Base-by-base conservation (phyloP, 2,113 vertebrate species). In the Passerina amoena region DNA sequence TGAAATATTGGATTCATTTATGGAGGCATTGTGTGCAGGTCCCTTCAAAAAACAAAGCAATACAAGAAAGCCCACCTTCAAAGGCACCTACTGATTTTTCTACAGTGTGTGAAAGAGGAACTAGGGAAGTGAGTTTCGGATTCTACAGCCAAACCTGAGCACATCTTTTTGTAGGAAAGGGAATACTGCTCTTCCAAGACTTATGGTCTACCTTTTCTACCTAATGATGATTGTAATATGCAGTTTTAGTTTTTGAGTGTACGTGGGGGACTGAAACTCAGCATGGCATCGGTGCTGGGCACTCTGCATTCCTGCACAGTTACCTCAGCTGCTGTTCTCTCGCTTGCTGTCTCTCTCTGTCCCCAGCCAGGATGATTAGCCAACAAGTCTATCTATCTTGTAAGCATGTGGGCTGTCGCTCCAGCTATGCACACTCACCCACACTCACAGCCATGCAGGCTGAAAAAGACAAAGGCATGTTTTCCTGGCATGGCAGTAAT, bases 401-500 rank as follows among this genome's bases (percentile, higher is more conserved):
- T 42, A 93, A 80, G 85, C 79, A 75, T 70, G 72, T 37, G 79
- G 35, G 23, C 9, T 82, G 88, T 69, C 0, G 0, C 71, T 91
- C 71, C 68, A 94, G 0, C 71, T 94, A 77, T 96, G 86, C 59
- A 68, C 23, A 19, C 71, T 70, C 79, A 77, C 90, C 77, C 94
- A 70, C 86, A 56, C 47, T 51, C 33, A 25, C 7, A 88, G 90
- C 70, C 92, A 70, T 25, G 82, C 82, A 83, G 88, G 20, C 85
- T 92, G 88, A 72, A 91, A 88, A 87, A 73, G 93, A 80, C 82
- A 86, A 77, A 90, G 82, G 66, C 64, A 47, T 88, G 87, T 65
- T 91, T 86, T 82, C 59, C 63, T 88, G 75, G 83, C 87, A 92
- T 68, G 82, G 54, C 75, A 91, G 59, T 70, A 83, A 94, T 51